Percentiles rank a stretch among this genome's conserved stretches.
Evolutionary conservation across 1,140 invertebrate genomes (phyloP).

Genomic region (Dendroctonus ponderosae): DNA sequence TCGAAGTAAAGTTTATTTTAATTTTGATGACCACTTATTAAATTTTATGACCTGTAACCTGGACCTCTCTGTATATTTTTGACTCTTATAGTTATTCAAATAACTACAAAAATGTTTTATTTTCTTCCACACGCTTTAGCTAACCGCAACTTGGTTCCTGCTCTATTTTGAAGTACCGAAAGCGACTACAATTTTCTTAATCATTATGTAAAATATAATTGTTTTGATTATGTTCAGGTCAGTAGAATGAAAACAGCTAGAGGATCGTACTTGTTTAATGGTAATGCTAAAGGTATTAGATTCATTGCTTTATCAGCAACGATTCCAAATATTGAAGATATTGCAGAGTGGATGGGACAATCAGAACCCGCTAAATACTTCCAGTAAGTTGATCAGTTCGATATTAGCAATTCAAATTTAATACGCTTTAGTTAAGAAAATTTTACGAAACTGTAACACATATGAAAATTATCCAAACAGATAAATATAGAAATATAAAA

Average conservation of each 20-base stretch:
- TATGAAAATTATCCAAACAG: too few relatives aligned
- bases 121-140: too few relatives aligned
- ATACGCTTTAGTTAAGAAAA: too few relatives aligned
- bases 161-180: too few relatives aligned
- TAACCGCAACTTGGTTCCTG: too few relatives aligned
- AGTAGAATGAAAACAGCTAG: conserved; percentile 48
- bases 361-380: conserved; percentile 53
- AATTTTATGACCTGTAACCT: not conserved
- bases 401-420: not conserved
- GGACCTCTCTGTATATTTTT: too few relatives aligned
- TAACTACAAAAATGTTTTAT: too few relatives aligned
- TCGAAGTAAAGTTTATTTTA: too few relatives aligned
- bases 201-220: not conserved
- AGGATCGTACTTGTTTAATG: conserved; percentile 28
- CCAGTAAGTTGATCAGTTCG: conserved; percentile 49
- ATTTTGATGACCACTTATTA: not conserved
- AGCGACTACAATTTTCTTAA: too few relatives aligned
- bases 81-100: too few relatives aligned
- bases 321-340: conserved; percentile 74
- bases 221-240: conserved; percentile 35
- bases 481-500: too few relatives aligned
- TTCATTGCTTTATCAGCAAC: conserved; percentile 80
- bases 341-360: conserved; percentile 66
- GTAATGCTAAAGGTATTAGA: conserved; percentile 52
- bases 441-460: too few relatives aligned